Evolutionary conservation across 1,140 invertebrate genomes (phyloP), one percentile per base, ranked within the genome.

Genomic region (Brachionus rubens): DNA sequence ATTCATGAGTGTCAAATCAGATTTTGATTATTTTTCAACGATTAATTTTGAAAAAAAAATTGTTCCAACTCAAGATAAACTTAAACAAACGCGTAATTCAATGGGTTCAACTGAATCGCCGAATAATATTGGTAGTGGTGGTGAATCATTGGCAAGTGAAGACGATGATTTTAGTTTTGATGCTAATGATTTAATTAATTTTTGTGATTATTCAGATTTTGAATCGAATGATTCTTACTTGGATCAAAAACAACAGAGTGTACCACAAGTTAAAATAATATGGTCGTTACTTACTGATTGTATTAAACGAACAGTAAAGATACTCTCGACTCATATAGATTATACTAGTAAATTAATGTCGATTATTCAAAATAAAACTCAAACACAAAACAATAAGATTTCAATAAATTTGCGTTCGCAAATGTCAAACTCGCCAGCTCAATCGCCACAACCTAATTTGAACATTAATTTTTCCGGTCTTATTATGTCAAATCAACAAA

Each of bases 21-120:
- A 72, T 26, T 54, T 72, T 14, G 47, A 50, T 10, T 50, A 50
- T 72, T 40, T 72, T 40, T 43, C 26, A 6, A 26, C 43, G 9
- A 54, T 72, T 28, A 54, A 48, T 33, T 72, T 72, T 72, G 68
- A 72, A 12, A 72, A 72, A 72, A 72, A 72, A 50, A 33, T 50
- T 3, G 7, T 50, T 12, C 5, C 19, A 7, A 21, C 33, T n/a
- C 36, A 65, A 24, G 33, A 43, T 24, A 43, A 65, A 10, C 9
- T 41, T 6, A 30, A 47, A 46, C 7, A 10, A 47, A 72, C 28
- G 33, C 43, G 28, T 9, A 48, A 28, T 30, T 70, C 56, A 6
- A n/a, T 62, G 28, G 36, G 4, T 19, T 62, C 36, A 5, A 26
- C 9, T 28, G 59, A 65, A 28, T 65, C 59, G 6, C 24, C 59